A percentile compares a stretch with the other conserved stretches of the same genome.
Evolutionary conservation across 2,113 vertebrate genomes (phyloP).

Genomic region (Rhodinocichla rosea): DNA sequence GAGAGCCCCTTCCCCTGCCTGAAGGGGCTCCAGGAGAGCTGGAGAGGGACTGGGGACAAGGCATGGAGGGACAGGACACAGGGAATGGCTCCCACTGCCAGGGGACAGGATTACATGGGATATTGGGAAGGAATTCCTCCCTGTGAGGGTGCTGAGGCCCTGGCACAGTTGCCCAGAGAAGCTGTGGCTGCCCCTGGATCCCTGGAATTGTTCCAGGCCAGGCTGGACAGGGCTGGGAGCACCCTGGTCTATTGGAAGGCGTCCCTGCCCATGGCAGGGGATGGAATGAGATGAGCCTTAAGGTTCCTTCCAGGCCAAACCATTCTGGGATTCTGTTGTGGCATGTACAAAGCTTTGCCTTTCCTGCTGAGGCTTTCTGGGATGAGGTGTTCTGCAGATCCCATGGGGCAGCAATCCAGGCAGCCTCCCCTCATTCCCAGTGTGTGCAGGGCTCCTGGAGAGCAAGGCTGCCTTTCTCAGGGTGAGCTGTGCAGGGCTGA

Average conservation of each 20-base stretch:
- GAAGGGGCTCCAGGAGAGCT: background rate
- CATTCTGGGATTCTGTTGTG: background rate
- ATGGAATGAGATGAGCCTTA: background rate
- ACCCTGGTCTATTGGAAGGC: rapidly evolving
- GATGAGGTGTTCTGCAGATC: background rate
- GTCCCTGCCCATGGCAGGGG: background rate
- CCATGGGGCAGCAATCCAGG: background rate
- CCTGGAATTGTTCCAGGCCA: background rate
- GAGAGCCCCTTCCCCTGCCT: background rate
- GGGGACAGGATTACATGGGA: background rate
- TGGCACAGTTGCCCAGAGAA: background rate
- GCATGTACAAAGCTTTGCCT: background rate
- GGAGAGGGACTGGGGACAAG: rapidly evolving
- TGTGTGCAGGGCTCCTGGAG: background rate
- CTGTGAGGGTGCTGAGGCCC: rapidly evolving
- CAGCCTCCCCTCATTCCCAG: background rate
- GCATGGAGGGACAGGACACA: background rate
- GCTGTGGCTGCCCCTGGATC: background rate
- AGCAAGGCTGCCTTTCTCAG: background rate
- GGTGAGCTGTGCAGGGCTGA: background rate
- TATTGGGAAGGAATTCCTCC: background rate
- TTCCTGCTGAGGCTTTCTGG: background rate
- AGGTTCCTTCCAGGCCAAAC: background rate
- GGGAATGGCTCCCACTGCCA: background rate
- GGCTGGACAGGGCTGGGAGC: background rate